A percentile compares a stretch with the other conserved stretches of the same genome.
Evolutionary conservation across 2,113 vertebrate species (phyloP).

Genomic region (Cyprinodon brontotheroides): DNA sequence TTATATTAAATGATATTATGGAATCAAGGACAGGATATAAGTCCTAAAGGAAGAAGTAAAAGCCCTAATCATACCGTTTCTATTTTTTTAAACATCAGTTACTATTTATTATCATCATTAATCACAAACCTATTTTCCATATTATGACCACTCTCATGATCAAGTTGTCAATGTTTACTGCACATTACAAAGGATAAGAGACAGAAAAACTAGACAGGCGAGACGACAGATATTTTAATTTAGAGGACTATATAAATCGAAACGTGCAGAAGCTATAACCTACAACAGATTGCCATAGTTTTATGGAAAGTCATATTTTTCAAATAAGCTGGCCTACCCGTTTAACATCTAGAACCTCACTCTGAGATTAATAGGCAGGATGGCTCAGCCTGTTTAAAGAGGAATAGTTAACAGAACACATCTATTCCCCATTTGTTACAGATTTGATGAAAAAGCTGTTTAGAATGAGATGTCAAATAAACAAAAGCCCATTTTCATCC

Average conservation of each 20-base stretch:
- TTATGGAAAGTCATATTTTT: not conserved
- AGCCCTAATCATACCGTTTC: not conserved
- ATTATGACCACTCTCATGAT: not conserved
- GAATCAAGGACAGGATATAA: too few species aligned
- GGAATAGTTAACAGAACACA: not conserved
- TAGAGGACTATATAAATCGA: too few species aligned
- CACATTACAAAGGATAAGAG: too few species aligned
- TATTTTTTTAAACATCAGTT: not conserved
- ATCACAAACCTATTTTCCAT: not conserved
- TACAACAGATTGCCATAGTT: not conserved
- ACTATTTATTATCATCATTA: not conserved
- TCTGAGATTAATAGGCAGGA: not conserved
- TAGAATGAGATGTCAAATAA: constrained; percentile 1
- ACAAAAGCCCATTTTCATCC: not conserved
- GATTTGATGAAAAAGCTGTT: not conserved
- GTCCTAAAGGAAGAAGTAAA: not conserved
- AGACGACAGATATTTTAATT: too few species aligned
- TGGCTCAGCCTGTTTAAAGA: not conserved
- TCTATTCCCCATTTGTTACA: not conserved
- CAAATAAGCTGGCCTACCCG: constrained; percentile 3
- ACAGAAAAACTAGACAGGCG: too few species aligned
- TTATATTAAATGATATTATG: not conserved
- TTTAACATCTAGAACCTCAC: not conserved
- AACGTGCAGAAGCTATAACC: not conserved
- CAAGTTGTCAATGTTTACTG: too few species aligned